A percentile compares a stretch with the other conserved stretches of the same genome.
These are phyloP conservation scores for Myotis daubentonii DNA, from an alignment of 2,797 vertebrate genomes.

Conservation along the genomic window DNA sequence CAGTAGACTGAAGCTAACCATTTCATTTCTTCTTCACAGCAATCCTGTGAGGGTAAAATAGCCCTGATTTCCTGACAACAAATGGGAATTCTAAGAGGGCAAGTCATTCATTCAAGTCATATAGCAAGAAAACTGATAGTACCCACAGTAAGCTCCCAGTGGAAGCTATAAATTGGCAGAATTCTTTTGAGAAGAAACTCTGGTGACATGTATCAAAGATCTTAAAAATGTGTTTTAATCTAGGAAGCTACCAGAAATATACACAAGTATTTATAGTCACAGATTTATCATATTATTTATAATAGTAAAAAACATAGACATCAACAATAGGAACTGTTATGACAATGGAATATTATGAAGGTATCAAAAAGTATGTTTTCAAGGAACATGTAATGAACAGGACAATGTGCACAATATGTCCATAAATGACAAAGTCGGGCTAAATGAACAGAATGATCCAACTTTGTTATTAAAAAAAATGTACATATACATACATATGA, in stretches of 20 bases:
- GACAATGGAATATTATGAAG: not conserved
- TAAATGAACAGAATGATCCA: constrained; percentile 7
- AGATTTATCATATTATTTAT: not conserved
- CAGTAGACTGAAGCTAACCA: not conserved
- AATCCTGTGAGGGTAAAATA: not conserved
- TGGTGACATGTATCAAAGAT: not conserved
- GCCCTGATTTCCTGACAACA: not conserved
- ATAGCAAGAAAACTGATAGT: not conserved
- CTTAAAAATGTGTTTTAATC: not conserved
- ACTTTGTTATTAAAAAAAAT: not conserved
- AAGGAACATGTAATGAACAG: not conserved
- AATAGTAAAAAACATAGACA: constrained; percentile 28
- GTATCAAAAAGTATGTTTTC: constrained; percentile 23
- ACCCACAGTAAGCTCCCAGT: not conserved
- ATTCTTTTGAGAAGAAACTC: constrained; percentile 13
- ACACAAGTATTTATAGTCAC: not conserved
- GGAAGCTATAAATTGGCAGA: not conserved
- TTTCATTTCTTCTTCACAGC: constrained; percentile 23
- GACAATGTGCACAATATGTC: not conserved
- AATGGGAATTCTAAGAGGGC: not conserved
- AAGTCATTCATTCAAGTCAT: not conserved
- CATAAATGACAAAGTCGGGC: not conserved
- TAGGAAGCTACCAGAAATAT: constrained; percentile 23
- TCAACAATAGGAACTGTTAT: not conserved
- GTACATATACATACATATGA: not conserved